Percentiles rank a stretch among this genome's conserved stretches.
phyloP scores from a whole-genome alignment of 2,113 vertebrate species.

The Esox niger region DNA sequence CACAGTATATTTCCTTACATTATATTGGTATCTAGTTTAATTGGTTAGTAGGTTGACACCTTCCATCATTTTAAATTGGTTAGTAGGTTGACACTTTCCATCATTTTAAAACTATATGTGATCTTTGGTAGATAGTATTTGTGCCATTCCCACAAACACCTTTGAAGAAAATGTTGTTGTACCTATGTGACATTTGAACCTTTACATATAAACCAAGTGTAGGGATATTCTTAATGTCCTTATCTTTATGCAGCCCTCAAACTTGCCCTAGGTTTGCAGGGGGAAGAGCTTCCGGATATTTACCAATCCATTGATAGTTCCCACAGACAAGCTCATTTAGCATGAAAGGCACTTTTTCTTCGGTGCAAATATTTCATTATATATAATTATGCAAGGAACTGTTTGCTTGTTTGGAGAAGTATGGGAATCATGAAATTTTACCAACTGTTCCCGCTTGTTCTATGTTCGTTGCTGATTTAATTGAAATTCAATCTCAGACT shows the following conservation, averaged over 20 bases:
- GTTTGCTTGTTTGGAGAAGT: neutral
- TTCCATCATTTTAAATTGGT: no score
- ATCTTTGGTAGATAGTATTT: neutral
- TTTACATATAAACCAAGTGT: neutral
- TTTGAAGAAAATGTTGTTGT: neutral
- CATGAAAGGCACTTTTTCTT: neutral
- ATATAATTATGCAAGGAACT: conserved; percentile 25
- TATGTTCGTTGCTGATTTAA: neutral
- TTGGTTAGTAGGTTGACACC: no score
- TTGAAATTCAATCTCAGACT: neutral
- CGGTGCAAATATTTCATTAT: no score
- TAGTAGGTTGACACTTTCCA: no score
- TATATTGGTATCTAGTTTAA: no score
- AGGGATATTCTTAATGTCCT: no score
- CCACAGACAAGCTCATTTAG: neutral
- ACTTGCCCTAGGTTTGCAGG: conserved; percentile 15
- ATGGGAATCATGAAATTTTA: neutral
- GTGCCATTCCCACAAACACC: neutral
- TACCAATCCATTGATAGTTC: neutral
- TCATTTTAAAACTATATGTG: no score
- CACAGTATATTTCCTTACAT: no score
- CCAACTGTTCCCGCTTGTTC: no score
- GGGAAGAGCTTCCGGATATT: neutral
- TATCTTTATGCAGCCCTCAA: conserved; percentile 2
- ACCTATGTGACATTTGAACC: conserved; percentile 44